These are phyloP conservation scores for Aphelocoma californica DNA, from an alignment of 2,797 vertebrate species.

Conservation along the genomic window DNA sequence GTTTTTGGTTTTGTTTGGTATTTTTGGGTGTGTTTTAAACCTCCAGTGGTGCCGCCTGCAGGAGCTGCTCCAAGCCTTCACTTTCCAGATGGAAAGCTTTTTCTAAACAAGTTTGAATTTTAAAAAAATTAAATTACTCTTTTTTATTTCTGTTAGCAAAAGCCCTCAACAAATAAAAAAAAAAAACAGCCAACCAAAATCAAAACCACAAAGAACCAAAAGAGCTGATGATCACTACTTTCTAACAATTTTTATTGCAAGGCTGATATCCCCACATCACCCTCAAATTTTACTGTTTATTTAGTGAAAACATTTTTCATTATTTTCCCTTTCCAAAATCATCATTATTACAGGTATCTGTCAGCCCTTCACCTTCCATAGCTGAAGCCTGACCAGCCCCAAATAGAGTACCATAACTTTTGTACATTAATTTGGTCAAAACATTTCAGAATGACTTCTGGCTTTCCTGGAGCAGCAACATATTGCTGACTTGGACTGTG, in stretches of 20 bases:
- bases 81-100: background rate
- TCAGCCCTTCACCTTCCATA: background rate
- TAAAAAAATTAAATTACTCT: background rate
- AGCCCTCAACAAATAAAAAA: background rate
- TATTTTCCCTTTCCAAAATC: background rate
- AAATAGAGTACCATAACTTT: background rate
- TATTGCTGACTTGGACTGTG: background rate
- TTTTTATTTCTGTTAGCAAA: background rate
- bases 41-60: background rate
- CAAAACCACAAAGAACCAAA: background rate
- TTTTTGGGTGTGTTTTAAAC: background rate
- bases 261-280: background rate
- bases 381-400: background rate
- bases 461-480: background rate
- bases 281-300: background rate
- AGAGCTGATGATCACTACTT: background rate
- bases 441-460: background rate
- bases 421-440: background rate
- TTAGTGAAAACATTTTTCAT: background rate
- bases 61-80: background rate
- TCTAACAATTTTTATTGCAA: background rate
- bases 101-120: background rate
- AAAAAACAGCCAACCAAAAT: accelerated
- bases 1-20: background rate
- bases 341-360: background rate